phyloP scores from a whole-genome alignment of 2,888 invertebrate genomes.

The Myopa tessellatipennis region DNA sequence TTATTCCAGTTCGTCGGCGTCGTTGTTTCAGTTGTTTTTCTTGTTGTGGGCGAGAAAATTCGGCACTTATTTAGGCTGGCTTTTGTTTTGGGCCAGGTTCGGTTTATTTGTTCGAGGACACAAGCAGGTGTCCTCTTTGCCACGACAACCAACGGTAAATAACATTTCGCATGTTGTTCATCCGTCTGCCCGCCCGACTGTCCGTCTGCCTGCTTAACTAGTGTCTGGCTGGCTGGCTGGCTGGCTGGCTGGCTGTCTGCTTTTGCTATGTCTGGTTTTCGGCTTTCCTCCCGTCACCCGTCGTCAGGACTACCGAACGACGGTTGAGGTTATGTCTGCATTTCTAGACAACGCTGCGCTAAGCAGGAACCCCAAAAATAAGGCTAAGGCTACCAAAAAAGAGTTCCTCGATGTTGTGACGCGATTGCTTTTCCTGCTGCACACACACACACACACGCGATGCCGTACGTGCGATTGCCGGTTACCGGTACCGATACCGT shows the following conservation, averaged over 20 bases:
- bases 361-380: neutral
- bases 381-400: neutral
- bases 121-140: slow-evolving; percentile 36
- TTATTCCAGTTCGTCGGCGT: slow-evolving; percentile 15
- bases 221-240: neutral
- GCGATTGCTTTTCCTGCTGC: neutral
- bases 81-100: slow-evolving; percentile 6
- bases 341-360: slow-evolving; percentile 11
- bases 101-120: slow-evolving; percentile 16
- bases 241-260: neutral
- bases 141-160: slow-evolving; percentile 27
- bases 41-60: neutral
- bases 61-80: slow-evolving; percentile 6
- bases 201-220: neutral
- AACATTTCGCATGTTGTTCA: slow-evolving; percentile 12
- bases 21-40: neutral
- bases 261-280: no score
- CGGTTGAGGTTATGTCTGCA: slow-evolving; percentile 10
- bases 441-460: neutral
- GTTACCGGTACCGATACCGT: neutral
- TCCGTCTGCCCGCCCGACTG: neutral
- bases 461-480: neutral
- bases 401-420: neutral
- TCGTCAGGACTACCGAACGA: neutral
- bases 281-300: neutral